Evolutionary conservation across 2,888 invertebrate species (phyloP), one percentile per base, ranked within the genome.

Genomic region (Philereme transversata): DNA sequence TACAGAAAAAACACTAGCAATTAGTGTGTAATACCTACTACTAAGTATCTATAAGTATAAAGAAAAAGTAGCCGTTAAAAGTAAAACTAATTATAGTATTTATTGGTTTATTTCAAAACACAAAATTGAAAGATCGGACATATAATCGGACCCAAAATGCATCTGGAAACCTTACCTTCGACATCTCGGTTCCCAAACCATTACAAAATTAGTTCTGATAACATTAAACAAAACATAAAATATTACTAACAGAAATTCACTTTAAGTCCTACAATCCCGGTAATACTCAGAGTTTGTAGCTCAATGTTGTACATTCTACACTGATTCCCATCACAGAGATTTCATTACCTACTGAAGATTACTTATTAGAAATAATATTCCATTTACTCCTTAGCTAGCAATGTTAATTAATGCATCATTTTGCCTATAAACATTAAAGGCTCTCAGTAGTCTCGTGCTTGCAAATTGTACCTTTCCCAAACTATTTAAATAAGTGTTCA

Each of bases 71-170:
- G n/a, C n/a, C 47, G 22, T 5, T 5, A 38, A 33, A 4, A 62
- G 58, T 60, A 62, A 68, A 54, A 62, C 58, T 40, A 54, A 9
- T 46, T 34, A 47, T 79, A 76, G 82, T 81, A 81, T 89, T 87
- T 87, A 90, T 85, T 84, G 83, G 85, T 90, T 91, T 90, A 90
- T 89, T 89, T 88, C 78, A 88, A 68, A 90, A 90, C 90, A 90
- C 90, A 90, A 90, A 88, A 86, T 88, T 89, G 88, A 85, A 90
- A 87, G 87, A 89, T 84, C 86, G 86, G 67, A 88, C 85, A 89
- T 81, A 86, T 85, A 83, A 83, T 84, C 86, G 83, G 86, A 86
- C 81, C 86, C 84, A 87, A 85, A 84, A 85, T 84, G 83, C 82
- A 81, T 84, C 85, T 73, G 81, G 86, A 84, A 87, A 86, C 82